These are phyloP conservation scores for Eremophila alpestris DNA, from an alignment of 2,797 vertebrate species.

Conservation along the genomic window DNA sequence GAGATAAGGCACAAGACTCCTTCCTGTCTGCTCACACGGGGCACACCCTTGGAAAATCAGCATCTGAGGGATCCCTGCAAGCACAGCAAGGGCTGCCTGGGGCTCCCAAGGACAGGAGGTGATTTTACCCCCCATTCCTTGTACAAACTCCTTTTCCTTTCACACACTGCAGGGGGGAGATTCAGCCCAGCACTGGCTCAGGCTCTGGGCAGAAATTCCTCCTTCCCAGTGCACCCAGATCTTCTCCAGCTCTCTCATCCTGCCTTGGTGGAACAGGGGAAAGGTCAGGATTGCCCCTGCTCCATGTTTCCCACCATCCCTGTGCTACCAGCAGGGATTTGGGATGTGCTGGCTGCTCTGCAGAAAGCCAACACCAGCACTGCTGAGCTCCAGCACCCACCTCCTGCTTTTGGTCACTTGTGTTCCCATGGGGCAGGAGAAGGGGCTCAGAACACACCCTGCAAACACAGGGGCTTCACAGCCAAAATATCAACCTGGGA, in stretches of 20 bases:
- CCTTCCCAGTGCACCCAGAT: neutral
- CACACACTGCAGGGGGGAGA: neutral
- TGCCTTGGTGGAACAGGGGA: rapidly evolving
- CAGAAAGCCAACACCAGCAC: rapidly evolving
- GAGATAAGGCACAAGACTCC: neutral
- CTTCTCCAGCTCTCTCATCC: neutral
- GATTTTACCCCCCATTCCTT: too few species aligned
- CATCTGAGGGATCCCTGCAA: neutral
- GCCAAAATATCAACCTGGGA: neutral
- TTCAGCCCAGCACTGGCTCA: neutral
- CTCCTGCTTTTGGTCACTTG: neutral
- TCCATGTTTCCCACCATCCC: neutral
- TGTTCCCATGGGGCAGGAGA: neutral
- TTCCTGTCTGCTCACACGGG: neutral
- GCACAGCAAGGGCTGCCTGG: neutral
- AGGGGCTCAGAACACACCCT: neutral
- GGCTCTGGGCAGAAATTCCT: neutral
- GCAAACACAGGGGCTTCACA: neutral
- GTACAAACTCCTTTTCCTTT: neutral
- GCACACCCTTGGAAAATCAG: neutral
- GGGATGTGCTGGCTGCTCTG: neutral
- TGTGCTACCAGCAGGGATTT: neutral
- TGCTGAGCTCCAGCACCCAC: neutral
- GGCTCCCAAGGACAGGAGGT: neutral
- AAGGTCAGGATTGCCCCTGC: rapidly evolving